These are phyloP conservation scores for Bombus polaris DNA, from an alignment of 1,140 invertebrate species.

Conservation along the genomic window DNA sequence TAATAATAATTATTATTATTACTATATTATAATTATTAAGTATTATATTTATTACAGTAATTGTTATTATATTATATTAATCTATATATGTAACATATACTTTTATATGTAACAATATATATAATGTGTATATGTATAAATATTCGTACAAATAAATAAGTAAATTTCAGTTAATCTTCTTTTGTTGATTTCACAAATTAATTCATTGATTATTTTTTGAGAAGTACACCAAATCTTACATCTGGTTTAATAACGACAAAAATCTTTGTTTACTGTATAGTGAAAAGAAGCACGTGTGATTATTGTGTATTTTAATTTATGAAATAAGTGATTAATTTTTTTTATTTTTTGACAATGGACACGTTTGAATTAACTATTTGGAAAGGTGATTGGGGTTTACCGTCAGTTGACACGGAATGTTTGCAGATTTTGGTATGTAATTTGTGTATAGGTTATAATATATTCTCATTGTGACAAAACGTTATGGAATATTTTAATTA, in stretches of 20 bases:
- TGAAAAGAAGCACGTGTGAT: background rate
- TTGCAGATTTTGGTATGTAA: conserved; percentile 89
- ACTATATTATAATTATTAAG: too few relatives aligned
- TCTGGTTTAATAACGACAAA: background rate
- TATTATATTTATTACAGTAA: too few relatives aligned
- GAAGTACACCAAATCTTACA: background rate
- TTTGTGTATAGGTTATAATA: conserved; percentile 34
- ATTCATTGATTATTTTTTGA: background rate
- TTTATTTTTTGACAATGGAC: conserved; percentile 35
- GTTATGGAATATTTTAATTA: background rate
- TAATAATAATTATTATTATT: too few relatives aligned
- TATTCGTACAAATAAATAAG: background rate
- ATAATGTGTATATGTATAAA: background rate
- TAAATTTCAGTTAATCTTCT: background rate
- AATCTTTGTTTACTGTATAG: conserved; percentile 16
- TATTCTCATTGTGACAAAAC: background rate
- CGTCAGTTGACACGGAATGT: conserved; percentile 91
- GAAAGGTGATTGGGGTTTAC: conserved; percentile 92
- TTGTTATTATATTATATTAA: too few relatives aligned
- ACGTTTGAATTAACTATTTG: conserved; percentile 87
- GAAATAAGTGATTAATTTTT: background rate
- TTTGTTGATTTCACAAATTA: background rate
- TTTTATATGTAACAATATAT: background rate
- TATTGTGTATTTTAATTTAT: background rate
- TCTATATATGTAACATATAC: too few relatives aligned